A percentile compares a stretch with the other conserved stretches of the same genome.
These are phyloP conservation scores for Ophion ventricosus DNA, from an alignment of 2,888 invertebrate species.

Conservation along the genomic window DNA sequence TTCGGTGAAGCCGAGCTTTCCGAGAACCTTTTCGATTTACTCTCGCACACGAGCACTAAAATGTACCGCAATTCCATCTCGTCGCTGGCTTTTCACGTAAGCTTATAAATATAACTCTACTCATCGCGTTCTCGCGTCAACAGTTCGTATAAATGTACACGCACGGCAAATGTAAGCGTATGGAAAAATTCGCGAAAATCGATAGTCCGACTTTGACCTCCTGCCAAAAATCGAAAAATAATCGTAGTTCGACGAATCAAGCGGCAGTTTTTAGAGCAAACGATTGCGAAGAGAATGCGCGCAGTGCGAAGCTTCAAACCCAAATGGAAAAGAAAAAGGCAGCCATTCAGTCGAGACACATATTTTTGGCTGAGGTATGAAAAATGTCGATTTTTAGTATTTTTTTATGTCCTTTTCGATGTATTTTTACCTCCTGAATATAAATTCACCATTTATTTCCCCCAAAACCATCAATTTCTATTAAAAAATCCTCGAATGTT, in stretches of 20 bases:
- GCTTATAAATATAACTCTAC: conserved; percentile 43
- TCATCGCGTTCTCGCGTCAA: neutral
- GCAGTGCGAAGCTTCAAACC: neutral
- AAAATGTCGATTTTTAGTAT: too few relatives aligned
- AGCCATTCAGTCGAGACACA: neutral
- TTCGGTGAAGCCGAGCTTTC: conserved; percentile 47
- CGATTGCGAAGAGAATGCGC: neutral
- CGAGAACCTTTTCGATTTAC: conserved; percentile 46
- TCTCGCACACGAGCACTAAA: conserved; percentile 26
- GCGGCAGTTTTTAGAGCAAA: neutral
- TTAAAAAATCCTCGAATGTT: too few relatives aligned
- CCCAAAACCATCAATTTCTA: too few relatives aligned
- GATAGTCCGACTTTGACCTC: neutral
- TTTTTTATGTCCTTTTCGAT: too few relatives aligned
- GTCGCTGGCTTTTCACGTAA: conserved; percentile 23
- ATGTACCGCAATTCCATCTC: conserved; percentile 16
- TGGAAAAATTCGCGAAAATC: neutral
- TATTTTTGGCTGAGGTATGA: too few relatives aligned
- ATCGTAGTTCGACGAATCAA: neutral
- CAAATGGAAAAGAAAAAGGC: neutral
- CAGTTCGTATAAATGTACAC: conserved; percentile 34
- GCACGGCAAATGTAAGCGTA: neutral
- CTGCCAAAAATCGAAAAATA: neutral
- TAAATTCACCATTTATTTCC: too few relatives aligned
- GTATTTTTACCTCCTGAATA: too few relatives aligned